Conservation (phyloP, 1,140 invertebrate species). For the Drosophila malerkotliana region DNA sequence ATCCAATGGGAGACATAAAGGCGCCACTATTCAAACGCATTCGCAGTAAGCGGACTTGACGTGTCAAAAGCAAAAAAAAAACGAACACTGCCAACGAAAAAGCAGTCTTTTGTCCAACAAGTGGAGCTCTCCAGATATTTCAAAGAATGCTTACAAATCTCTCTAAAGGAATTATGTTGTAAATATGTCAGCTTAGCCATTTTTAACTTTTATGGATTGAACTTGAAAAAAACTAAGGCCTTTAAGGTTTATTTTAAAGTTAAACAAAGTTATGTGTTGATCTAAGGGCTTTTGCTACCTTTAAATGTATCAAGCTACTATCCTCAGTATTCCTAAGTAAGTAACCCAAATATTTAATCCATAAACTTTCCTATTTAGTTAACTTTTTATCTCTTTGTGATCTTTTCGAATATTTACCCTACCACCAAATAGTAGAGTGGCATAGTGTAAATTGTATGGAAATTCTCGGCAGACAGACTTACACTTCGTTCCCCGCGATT, state of each 20-base stretch:
- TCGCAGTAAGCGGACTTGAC: constrained; percentile 10
- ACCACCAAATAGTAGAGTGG: constrained; percentile 32
- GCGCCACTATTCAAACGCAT: constrained; percentile 18
- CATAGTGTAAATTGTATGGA: constrained; percentile 48
- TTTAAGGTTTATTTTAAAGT: too few species aligned
- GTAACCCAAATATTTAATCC: not conserved
- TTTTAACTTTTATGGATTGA: not conserved
- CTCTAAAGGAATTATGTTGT: constrained; percentile 9
- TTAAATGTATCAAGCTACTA: not conserved
- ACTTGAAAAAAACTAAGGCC: not conserved
- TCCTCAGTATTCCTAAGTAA: not conserved
- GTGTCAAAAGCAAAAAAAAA: constrained; percentile 21
- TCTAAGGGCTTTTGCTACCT: too few species aligned
- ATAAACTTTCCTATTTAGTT: constrained; percentile 1
- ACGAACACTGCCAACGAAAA: constrained; percentile 1
- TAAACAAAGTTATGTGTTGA: too few species aligned
- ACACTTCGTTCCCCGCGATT: constrained; percentile 23
- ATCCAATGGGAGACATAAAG: constrained; percentile 24
- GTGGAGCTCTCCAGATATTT: constrained; percentile 2
- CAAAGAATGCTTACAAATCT: constrained; percentile 7
- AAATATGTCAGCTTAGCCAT: constrained; percentile 22
- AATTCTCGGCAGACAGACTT: constrained; percentile 39
- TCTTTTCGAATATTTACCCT: constrained; percentile 33
- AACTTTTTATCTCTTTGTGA: constrained; percentile 25
- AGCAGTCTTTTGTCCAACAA: constrained; percentile 19